A percentile compares a stretch with the other conserved stretches of the same genome.
phyloP scores from a whole-genome alignment of 2,113 vertebrate genomes.

The Pelodiscus sinensis region DNA sequence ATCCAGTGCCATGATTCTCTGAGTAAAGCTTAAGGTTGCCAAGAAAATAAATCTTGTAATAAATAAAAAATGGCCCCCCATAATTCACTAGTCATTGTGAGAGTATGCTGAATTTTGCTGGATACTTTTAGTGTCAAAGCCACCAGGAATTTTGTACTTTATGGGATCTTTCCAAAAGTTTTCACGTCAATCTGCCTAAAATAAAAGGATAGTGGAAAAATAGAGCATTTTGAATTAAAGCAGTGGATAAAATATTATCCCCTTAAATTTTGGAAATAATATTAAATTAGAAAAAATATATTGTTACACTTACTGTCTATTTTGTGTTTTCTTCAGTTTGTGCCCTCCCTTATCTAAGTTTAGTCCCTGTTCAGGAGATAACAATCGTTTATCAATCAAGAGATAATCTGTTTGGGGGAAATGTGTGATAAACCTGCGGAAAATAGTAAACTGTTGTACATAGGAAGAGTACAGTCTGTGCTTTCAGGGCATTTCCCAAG shows the following conservation, averaged over 20 bases:
- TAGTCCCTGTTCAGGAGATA: background rate
- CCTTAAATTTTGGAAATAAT: constrained; percentile 4
- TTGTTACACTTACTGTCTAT: background rate
- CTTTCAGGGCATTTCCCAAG: constrained; percentile 69
- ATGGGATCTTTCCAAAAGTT: constrained; percentile 51
- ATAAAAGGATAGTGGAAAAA: background rate
- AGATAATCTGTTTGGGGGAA: constrained; percentile 28
- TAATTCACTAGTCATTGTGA: constrained; percentile 63
- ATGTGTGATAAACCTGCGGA: constrained; percentile 67
- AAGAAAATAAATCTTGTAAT: constrained; percentile 5
- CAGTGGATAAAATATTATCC: background rate
- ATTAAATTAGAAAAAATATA: background rate
- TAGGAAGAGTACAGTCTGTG: constrained; percentile 62
- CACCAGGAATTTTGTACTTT: constrained; percentile 28
- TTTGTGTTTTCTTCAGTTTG: background rate
- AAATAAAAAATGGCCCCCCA: constrained; percentile 26
- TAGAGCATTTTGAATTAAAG: background rate
- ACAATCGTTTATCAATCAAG: background rate
- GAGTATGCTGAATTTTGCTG: constrained; percentile 53
- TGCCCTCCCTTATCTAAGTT: background rate
- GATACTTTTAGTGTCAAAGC: constrained; percentile 19
- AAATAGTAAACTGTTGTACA: constrained; percentile 47
- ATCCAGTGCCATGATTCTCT: constrained; percentile 20
- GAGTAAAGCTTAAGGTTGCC: background rate
- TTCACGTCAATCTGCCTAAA: background rate